These are phyloP conservation scores for Lithophane semibrunnea DNA, from an alignment of 2,888 invertebrate species.

Conservation along the genomic window DNA sequence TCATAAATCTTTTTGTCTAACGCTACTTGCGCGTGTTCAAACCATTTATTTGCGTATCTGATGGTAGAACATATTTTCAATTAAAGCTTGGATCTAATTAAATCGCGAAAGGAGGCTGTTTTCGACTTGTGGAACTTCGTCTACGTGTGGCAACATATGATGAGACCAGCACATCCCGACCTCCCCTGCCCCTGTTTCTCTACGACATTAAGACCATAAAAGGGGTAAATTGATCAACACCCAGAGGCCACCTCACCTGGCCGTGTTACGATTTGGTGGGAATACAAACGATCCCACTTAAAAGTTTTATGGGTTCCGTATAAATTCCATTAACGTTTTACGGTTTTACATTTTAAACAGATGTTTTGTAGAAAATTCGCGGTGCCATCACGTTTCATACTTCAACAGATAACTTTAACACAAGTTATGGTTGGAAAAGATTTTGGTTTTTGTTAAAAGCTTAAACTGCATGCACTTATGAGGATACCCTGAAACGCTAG, in stretches of 20 bases:
- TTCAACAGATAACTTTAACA: constrained; percentile 35
- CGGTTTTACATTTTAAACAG: constrained; percentile 86
- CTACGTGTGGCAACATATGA: constrained; percentile 75
- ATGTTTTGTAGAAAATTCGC: constrained; percentile 74
- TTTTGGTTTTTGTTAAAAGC: not conserved
- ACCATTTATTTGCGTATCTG: constrained; percentile 81
- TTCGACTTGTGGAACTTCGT: constrained; percentile 81
- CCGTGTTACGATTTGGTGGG: constrained; percentile 77
- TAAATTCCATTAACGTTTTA: constrained; percentile 87
- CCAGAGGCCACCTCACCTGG: constrained; percentile 72
- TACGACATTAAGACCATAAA: constrained; percentile 31
- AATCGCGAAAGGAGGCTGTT: constrained; percentile 83
- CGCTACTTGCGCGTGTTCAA: constrained; percentile 73
- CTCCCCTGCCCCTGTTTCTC: constrained; percentile 57
- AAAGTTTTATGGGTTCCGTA: constrained; percentile 87
- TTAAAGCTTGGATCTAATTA: constrained; percentile 84
- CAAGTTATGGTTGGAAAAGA: constrained; percentile 12
- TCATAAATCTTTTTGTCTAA: constrained; percentile 58
- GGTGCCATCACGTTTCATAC: constrained; percentile 42
- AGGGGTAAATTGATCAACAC: constrained; percentile 58
- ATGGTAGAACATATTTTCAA: constrained; percentile 84
- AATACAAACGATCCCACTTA: constrained; percentile 87
- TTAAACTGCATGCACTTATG: not conserved
- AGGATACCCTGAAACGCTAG: not conserved
- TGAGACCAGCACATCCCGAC: constrained; percentile 71